Base-by-base conservation (phyloP, 2,113 vertebrate genomes). In the Pseudolaguvia tuberculata region DNA sequence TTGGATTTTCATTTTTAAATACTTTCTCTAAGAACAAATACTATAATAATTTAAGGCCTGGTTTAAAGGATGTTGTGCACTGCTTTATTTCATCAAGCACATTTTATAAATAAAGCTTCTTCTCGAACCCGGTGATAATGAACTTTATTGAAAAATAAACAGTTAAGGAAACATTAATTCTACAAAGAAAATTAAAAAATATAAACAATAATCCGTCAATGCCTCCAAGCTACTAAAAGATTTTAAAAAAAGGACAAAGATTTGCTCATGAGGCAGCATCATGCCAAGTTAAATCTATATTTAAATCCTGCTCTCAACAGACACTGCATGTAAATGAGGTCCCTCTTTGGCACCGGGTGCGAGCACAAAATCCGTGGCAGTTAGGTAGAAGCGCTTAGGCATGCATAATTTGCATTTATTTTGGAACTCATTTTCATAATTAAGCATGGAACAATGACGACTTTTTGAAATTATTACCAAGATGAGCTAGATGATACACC, bases 201-300 rank as follows among this genome's bases (percentile, higher is more conserved):
- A 76, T 79, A 85, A 86, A 75, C 75, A 63, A 85, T 82, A 74
- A 78, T 85, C 80, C 73, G 75, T 80, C 83, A 80, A n/a, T 77
- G 80, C 66, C 79, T 90, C 81, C 81, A 78, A 89, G 84, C 83
- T 53, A 39, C 88, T 76, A 85, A 88, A 86, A 85, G 81, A n/a
- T n/a, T n/a, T n/a, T n/a, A n/a, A n/a, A 90, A 70, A 82, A 75
- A 79, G 84, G 74, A 71, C 76, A 86, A 67, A 88, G 81, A 80
- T 83, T 76, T 83, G 83, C 86, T 83, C 57, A 52, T 45, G 84
- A 83, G 78, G 70, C 13, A 79, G 58, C 59, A 78, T 81, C 76
- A 81, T 87, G 87, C 84, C 88, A 84, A 88, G 82, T 72, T 84
- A 83, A 88, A 89, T 84, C 84, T 84, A 78, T 87, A 87, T 84